Conservation (phyloP, 2,113 vertebrate species). For the Cyrtonyx montezumae region DNA sequence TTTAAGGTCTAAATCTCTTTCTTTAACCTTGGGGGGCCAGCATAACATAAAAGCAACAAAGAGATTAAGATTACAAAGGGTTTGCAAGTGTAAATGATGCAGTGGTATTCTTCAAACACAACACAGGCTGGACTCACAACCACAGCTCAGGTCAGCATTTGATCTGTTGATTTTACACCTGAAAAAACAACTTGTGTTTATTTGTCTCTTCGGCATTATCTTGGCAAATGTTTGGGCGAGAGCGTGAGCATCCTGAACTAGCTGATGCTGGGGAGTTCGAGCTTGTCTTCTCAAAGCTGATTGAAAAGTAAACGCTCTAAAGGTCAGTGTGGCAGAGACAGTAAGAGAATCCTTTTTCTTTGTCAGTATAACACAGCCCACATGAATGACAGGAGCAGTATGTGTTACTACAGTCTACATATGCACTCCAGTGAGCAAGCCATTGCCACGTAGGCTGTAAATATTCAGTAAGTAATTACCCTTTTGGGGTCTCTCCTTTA, state of each 20-base stretch:
- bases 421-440: not conserved
- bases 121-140: slow-evolving; percentile 66
- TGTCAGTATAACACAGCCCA: slow-evolving; percentile 12
- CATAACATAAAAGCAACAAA: slow-evolving; percentile 86
- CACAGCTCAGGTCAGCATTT: slow-evolving; percentile 74
- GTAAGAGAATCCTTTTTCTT: slow-evolving; percentile 57
- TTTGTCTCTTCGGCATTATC: slow-evolving; percentile 76
- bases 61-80: slow-evolving; percentile 86
- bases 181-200: slow-evolving; percentile 82
- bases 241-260: slow-evolving; percentile 52
- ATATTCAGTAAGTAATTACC: slow-evolving; percentile 2
- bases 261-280: slow-evolving; percentile 66
- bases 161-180: slow-evolving; percentile 86
- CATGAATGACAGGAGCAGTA: not conserved
- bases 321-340: slow-evolving; percentile 71
- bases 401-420: not conserved
- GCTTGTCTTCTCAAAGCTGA: slow-evolving; percentile 55
- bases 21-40: slow-evolving; percentile 84
- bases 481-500: not conserved
- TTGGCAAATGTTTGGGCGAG: slow-evolving; percentile 75
- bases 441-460: not conserved
- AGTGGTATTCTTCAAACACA: slow-evolving; percentile 79
- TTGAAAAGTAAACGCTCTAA: slow-evolving; percentile 76
- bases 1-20: slow-evolving; percentile 90
- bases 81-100: slow-evolving; percentile 84